Evolutionary conservation across 1,140 invertebrate genomes (phyloP).

Genomic region (Caerostris darwini): DNA sequence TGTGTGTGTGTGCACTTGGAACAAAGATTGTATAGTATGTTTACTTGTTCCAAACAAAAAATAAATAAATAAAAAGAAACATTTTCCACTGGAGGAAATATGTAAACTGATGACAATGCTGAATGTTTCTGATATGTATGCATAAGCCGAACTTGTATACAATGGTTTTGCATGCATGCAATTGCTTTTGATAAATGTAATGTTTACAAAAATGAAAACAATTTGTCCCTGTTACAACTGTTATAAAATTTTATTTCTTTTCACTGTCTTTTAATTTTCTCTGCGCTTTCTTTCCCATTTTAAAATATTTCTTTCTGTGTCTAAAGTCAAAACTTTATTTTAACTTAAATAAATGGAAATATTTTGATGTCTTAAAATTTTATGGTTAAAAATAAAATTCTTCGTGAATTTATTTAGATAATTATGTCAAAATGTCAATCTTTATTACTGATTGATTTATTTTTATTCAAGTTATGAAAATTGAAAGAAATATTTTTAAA

Average conservation of each 20-base stretch:
- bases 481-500: too few relatives aligned
- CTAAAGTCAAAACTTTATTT: background rate
- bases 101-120: conserved; percentile 67
- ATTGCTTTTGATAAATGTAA: conserved; percentile 76
- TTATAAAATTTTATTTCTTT: conserved; percentile 7
- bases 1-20: conserved; percentile 71
- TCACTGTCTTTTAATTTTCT: background rate
- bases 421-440: too few relatives aligned
- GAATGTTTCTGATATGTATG: conserved; percentile 67
- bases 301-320: background rate
- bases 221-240: conserved; percentile 36
- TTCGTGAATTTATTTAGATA: too few relatives aligned
- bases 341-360: background rate
- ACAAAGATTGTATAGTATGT: conserved; percentile 73
- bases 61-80: conserved; percentile 39
- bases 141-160: conserved; percentile 57
- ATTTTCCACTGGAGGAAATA: conserved; percentile 66
- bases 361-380: background rate
- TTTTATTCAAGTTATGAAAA: too few relatives aligned
- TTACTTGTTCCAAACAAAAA: conserved; percentile 64
- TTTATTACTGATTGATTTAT: too few relatives aligned
- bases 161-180: conserved; percentile 71
- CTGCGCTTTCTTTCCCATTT: background rate
- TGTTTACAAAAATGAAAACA: conserved; percentile 64
- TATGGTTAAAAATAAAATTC: background rate